Evolutionary conservation across 2,888 invertebrate species (phyloP), one percentile per base, ranked within the genome.

Genomic region (Sphecodes monilicornis): DNA sequence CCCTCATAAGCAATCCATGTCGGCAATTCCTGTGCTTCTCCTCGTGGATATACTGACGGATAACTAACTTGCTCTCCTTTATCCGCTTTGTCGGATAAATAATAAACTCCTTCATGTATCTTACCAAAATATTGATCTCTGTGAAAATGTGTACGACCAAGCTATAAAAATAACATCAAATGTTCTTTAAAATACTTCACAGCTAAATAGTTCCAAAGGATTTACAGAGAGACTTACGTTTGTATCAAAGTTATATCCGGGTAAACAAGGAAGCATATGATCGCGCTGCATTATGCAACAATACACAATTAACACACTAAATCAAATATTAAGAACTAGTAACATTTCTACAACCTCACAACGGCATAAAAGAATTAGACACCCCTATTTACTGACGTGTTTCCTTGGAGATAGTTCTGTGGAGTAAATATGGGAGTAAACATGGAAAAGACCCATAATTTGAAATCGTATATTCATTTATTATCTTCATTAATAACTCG

Each of bases 1-100:
- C 98, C 98, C 93, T 99, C 98, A 94, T 97, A 98, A 82, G 97
- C 97, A 77, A 98, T 96, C 98, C 98, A 99, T 0, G 97, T 95
- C 0, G 98, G 98, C 73, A 97, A 93, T 88, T 97, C 97, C 0
- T 97, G 96, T 0, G 97, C 97, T 93, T 97, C 97, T 88, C 97
- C 97, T 26, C 97, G 96, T 1, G 97, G 97, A 95, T 97, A 98
- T 72, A 97, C 93, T 0, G 97, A 97, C 0, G 97, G 97, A 90
- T 96, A 96, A 79, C 96, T 96, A 71, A 95, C 95, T 0, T 96
- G 96, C 82, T 96, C 96, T 83, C 96, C 95, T 36, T 96, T 96
- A 0, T 96, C 96, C 8, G 95, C 95, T 79, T 96, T 96, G 86
- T 97, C 97, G 0, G 96, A 95, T 68, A 97, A 95, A 92, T 97